These are phyloP conservation scores for Pseudococcus viburni DNA, from an alignment of 2,888 invertebrate genomes.

Conservation along the genomic window DNA sequence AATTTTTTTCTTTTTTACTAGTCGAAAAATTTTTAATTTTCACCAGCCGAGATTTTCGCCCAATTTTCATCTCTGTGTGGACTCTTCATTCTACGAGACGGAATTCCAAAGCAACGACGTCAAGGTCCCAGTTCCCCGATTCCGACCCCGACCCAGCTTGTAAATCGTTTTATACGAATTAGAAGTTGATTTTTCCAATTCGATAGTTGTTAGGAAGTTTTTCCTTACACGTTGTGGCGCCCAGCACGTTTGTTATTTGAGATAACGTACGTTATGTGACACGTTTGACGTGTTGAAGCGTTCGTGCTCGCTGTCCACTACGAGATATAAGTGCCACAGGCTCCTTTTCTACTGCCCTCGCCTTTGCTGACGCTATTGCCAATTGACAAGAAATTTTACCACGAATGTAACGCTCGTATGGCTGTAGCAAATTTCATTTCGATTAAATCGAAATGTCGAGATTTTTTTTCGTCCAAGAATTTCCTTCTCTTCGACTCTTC, in stretches of 20 bases:
- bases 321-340: neutral
- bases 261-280: slow-evolving; percentile 60
- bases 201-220: slow-evolving; percentile 32
- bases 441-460: slow-evolving; percentile 2
- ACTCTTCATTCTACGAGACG: neutral
- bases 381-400: slow-evolving; percentile 29
- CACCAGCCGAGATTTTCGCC: no score
- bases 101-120: neutral
- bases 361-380: neutral
- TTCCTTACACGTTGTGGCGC: neutral
- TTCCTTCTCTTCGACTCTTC: no score
- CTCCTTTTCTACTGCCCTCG: neutral
- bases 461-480: neutral
- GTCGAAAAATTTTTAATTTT: no score
- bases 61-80: no score
- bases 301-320: slow-evolving; percentile 65
- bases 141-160: no score
- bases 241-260: slow-evolving; percentile 63
- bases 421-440: slow-evolving; percentile 5
- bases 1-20: no score
- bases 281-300: slow-evolving; percentile 62
- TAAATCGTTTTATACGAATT: slow-evolving; percentile 35
- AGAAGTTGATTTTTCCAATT: slow-evolving; percentile 42
- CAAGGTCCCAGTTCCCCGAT: no score
- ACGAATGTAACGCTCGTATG: neutral